Conservation (phyloP, 2,797 vertebrate species). For the Dromococcyx pavoninus region DNA sequence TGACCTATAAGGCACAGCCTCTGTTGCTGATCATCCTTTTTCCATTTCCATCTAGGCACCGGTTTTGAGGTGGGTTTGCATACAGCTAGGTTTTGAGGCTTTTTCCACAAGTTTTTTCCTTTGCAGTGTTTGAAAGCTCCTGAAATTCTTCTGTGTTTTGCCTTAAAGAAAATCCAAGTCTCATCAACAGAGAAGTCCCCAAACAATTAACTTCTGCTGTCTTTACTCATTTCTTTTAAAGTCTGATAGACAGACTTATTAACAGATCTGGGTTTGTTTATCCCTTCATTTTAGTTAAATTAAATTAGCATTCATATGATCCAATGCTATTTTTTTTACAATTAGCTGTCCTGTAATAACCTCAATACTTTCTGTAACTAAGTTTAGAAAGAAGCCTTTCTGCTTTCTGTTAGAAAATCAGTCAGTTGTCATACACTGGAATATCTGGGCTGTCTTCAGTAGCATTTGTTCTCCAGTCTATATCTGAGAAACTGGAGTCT, state of each 20-base stretch:
- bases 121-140: not conserved
- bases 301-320: not conserved
- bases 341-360: slow-evolving; percentile 4
- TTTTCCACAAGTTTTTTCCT: not conserved
- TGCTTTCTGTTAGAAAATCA: slow-evolving; percentile 46
- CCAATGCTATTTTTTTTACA: not conserved
- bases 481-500: not conserved
- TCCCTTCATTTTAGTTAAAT: not conserved
- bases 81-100: not conserved
- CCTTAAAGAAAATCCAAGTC: not conserved
- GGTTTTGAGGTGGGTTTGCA: not conserved
- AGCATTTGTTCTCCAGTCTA: not conserved
- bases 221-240: not conserved
- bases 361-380: slow-evolving; percentile 12
- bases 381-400: slow-evolving; percentile 37
- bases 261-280: slow-evolving; percentile 18
- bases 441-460: slow-evolving; percentile 28
- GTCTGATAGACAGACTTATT: not conserved
- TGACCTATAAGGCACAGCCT: not conserved
- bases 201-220: not conserved
- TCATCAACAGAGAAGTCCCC: not conserved
- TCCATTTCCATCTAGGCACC: not conserved
- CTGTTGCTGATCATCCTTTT: not conserved
- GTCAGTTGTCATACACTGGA: slow-evolving; percentile 21
- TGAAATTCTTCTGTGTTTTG: not conserved